phyloP scores from a whole-genome alignment of 2,888 invertebrate genomes.

The Altica lythri region DNA sequence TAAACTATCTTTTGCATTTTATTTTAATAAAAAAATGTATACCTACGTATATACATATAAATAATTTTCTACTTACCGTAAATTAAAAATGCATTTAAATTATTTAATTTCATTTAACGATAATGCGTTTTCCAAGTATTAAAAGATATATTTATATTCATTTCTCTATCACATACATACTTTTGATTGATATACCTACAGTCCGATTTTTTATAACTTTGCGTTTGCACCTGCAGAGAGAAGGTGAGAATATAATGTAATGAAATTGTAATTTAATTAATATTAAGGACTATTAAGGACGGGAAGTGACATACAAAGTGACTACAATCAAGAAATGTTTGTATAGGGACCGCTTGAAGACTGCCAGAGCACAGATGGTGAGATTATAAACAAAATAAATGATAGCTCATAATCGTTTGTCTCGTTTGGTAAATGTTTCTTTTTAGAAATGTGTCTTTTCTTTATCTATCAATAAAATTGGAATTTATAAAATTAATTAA shows the following conservation, averaged over 20 bases:
- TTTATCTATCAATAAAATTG: no score
- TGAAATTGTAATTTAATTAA: conserved; percentile 50
- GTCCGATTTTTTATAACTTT: neutral
- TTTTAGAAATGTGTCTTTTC: neutral
- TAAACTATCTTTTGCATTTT: no score
- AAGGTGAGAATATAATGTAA: conserved; percentile 33
- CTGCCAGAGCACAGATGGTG: conserved; percentile 45
- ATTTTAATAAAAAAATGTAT: no score
- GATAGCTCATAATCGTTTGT: conserved; percentile 31
- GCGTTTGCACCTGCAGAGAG: conserved; percentile 29
- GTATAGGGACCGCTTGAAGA: conserved; percentile 32
- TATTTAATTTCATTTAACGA: no score
- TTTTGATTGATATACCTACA: neutral
- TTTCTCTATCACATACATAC: neutral
- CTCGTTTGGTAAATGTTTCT: conserved; percentile 3
- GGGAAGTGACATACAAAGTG: conserved; percentile 48
- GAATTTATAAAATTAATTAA: no score
- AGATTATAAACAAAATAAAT: conserved; percentile 41
- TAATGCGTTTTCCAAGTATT: no score
- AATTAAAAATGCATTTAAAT: no score
- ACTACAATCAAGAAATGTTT: conserved; percentile 42
- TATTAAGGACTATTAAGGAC: conserved; percentile 50
- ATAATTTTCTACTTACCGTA: no score
- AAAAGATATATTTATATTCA: neutral
- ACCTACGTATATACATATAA: no score